These are phyloP conservation scores for Urocitellus parryii DNA, from an alignment of 2,113 vertebrate species.

Conservation along the genomic window DNA sequence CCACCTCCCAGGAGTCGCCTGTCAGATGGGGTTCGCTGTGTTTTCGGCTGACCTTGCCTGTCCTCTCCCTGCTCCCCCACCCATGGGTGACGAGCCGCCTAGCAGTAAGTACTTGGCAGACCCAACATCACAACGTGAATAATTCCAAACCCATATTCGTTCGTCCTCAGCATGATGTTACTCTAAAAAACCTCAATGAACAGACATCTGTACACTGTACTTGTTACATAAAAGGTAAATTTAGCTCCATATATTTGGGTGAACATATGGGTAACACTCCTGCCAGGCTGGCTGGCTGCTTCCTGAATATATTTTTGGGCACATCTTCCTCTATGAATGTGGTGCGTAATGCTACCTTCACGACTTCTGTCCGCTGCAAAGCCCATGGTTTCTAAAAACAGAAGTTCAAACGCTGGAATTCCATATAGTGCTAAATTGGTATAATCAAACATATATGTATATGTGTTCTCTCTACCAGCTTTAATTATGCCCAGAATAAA, in stretches of 20 bases:
- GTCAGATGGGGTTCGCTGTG: too few species aligned
- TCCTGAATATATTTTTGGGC: neutral
- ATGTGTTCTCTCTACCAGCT: neutral
- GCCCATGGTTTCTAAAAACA: neutral
- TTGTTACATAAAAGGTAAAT: too few species aligned
- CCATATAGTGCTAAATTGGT: neutral
- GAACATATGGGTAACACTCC: neutral
- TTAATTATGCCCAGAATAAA: neutral
- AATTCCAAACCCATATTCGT: neutral
- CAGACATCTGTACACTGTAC: neutral
- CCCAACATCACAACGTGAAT: neutral
- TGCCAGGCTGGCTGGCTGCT: neutral
- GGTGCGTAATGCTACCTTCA: neutral
- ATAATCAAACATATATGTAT: neutral
- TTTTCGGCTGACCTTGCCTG: too few species aligned
- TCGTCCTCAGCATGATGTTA: neutral
- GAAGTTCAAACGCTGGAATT: neutral
- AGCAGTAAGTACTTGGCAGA: neutral
- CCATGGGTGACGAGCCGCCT: accelerated
- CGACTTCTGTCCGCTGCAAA: neutral
- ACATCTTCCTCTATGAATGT: neutral
- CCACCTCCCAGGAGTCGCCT: too few species aligned
- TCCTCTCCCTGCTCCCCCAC: too few species aligned
- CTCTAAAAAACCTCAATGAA: neutral
- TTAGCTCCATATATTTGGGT: neutral